These are phyloP conservation scores for Diadema setosum DNA, from an alignment of 35 echinoderm and acorn worm genomes.

Conservation along the genomic window DNA sequence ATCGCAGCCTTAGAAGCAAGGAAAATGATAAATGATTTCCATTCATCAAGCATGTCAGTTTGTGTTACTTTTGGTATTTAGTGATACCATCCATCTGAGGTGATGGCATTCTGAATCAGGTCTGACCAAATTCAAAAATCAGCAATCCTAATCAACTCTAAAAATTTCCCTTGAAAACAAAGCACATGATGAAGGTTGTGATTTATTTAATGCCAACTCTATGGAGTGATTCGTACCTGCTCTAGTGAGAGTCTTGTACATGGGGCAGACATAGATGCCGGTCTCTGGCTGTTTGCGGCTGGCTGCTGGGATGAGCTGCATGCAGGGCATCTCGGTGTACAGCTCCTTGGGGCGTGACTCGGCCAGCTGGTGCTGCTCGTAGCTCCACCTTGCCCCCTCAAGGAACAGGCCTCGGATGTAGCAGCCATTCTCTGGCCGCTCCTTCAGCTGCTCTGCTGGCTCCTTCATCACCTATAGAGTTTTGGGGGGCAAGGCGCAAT, in stretches of 20 bases:
- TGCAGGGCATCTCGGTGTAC: constrained; percentile 95
- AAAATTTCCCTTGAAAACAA: no score
- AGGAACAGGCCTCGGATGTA: constrained; percentile 83
- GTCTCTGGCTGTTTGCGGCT: constrained; percentile 58
- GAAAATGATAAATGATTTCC: no score
- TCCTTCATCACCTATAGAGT: constrained; percentile 77
- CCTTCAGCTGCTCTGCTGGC: constrained; percentile 49
- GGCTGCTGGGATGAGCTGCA: constrained; percentile 80
- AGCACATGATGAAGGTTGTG: no score
- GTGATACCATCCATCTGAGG: no score
- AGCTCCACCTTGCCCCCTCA: constrained; percentile 83
- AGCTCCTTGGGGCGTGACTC: constrained; percentile 96
- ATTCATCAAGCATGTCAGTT: no score
- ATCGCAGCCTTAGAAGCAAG: no score
- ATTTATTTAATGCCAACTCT: no score
- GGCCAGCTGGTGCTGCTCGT: constrained; percentile 47
- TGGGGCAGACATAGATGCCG: constrained; percentile 89
- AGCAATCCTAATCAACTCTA: no score
- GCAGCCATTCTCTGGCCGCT: constrained; percentile 81
- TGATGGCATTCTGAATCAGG: no score
- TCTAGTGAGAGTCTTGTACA: constrained; percentile 97
- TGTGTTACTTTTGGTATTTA: no score
- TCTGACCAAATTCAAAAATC: no score
- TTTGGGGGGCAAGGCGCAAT: no score
- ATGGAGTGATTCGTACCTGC: constrained; percentile 78